Evolutionary conservation across 2,888 invertebrate genomes (phyloP).

Genomic region (Epirrhoe alternata): DNA sequence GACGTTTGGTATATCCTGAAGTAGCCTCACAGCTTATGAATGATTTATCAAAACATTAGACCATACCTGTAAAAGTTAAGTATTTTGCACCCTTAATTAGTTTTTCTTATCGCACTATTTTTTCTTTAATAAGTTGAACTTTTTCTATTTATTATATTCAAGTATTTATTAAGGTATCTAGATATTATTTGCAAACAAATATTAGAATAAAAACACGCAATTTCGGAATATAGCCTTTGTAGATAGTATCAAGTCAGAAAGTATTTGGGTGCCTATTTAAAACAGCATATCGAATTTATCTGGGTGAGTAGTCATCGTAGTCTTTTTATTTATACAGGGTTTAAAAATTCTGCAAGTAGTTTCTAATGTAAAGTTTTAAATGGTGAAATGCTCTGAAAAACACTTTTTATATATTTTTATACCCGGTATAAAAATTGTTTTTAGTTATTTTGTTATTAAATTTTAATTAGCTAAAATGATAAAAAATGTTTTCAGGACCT

Average conservation of each 20-base stretch:
- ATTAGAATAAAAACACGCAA: conserved; percentile 16
- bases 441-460: not conserved
- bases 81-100: conserved; percentile 25
- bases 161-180: conserved; percentile 5
- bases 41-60: conserved; percentile 28
- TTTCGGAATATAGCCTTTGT: conserved; percentile 17
- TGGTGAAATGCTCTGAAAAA: not conserved
- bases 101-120: conserved; percentile 34
- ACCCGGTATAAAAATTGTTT: conserved; percentile 4
- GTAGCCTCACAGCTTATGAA: conserved; percentile 39
- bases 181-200: conserved; percentile 14
- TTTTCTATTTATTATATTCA: conserved; percentile 28
- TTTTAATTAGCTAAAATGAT: not conserved
- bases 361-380: not conserved
- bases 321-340: not conserved
- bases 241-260: conserved; percentile 2
- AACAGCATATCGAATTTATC: not conserved
- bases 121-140: conserved; percentile 32
- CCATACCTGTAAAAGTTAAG: conserved; percentile 27
- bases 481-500: conserved; percentile 61
- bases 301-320: conserved; percentile 10
- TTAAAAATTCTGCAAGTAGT: not conserved
- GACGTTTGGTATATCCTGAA: conserved; percentile 46
- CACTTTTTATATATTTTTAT: conserved; percentile 2
- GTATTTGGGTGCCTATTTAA: not conserved